Percentiles rank a stretch among this genome's conserved stretches.
Conservation (phyloP, 2,888 invertebrate genomes). For the Trachelus iudaicus region DNA sequence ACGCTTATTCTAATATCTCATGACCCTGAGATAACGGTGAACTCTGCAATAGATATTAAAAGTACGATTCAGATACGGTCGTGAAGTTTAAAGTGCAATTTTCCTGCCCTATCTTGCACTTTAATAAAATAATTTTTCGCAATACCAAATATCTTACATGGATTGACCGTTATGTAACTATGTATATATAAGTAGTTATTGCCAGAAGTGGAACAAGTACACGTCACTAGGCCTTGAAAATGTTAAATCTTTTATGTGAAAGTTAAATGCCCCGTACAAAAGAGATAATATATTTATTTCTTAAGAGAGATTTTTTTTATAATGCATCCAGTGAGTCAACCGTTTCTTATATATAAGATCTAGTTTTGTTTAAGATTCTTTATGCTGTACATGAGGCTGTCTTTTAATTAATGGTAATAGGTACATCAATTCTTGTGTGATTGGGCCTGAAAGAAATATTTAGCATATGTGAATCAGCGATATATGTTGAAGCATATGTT, state of each 20-base stretch:
- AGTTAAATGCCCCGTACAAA: background rate
- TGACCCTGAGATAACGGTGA: slow-evolving; percentile 52
- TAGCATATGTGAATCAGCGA: background rate
- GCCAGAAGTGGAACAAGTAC: background rate
- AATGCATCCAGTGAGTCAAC: background rate
- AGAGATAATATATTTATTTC: background rate
- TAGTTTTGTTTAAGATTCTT: background rate
- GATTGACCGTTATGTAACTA: background rate
- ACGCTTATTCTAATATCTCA: background rate
- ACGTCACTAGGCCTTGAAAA: background rate
- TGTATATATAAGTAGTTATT: background rate
- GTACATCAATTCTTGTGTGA: background rate
- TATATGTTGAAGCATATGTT: background rate
- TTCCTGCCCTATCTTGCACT: background rate
- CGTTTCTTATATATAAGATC: background rate
- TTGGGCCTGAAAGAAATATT: background rate
- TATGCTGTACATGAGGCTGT: background rate
- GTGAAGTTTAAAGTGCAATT: background rate
- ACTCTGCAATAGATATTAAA: background rate
- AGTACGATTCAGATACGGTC: background rate
- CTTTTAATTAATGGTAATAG: background rate
- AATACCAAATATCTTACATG: background rate
- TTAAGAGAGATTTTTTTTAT: background rate
- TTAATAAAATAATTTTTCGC: background rate
- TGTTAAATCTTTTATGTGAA: background rate